Evolutionary conservation across 2,888 invertebrate genomes (phyloP).

Genomic region (Drosophila robusta): DNA sequence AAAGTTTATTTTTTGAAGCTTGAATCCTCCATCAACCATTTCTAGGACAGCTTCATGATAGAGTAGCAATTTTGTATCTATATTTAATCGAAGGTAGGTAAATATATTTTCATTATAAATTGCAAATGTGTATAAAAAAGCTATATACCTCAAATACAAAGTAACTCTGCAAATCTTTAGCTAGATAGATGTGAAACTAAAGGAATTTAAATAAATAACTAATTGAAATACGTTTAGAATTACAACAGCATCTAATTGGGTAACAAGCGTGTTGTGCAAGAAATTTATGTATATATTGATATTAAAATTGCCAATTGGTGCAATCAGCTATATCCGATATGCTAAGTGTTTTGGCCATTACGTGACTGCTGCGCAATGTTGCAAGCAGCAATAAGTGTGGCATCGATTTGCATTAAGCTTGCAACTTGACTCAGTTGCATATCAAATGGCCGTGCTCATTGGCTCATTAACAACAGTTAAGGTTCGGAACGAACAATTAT

Average conservation of each 20-base stretch:
- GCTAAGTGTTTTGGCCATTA: constrained; percentile 23
- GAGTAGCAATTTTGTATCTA: too few relatives aligned
- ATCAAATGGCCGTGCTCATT: constrained; percentile 6
- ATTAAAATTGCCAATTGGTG: constrained; percentile 7
- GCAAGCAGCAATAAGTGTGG: constrained; percentile 25
- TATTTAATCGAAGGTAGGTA: too few relatives aligned
- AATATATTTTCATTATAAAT: too few relatives aligned
- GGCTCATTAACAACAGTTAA: constrained; percentile 41
- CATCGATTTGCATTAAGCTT: constrained; percentile 33
- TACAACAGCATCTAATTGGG: constrained; percentile 7
- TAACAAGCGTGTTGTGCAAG: constrained; percentile 12
- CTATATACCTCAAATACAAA: too few relatives aligned
- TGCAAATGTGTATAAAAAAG: background rate
- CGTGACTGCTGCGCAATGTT: constrained; percentile 1
- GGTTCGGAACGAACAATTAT: constrained; percentile 11
- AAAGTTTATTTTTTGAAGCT: too few relatives aligned
- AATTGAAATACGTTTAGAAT: background rate
- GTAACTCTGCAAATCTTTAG: too few relatives aligned
- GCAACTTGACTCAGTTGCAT: constrained; percentile 30
- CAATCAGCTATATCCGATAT: constrained; percentile 15
- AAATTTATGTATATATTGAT: background rate
- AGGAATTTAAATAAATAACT: background rate
- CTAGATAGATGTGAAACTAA: background rate
- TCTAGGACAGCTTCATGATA: too few relatives aligned
- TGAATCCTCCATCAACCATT: too few relatives aligned